Percentiles rank a stretch among this genome's conserved stretches.
Conservation (phyloP, 2,113 vertebrate genomes). For the Struthidea cinerea region DNA sequence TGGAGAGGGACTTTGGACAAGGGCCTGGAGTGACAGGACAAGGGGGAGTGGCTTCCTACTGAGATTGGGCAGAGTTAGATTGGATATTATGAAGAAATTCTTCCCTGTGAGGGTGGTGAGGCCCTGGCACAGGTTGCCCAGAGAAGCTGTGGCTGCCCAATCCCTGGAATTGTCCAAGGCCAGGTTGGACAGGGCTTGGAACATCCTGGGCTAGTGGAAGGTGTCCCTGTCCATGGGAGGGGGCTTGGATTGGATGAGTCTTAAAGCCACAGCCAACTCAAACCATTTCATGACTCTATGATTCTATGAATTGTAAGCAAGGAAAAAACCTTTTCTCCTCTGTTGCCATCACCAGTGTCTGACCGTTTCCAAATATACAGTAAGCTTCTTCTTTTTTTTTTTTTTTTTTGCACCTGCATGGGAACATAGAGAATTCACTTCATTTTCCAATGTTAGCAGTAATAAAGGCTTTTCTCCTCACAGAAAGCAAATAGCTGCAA, state of each 20-base stretch:
- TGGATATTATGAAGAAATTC: not conserved
- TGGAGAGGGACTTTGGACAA: not conserved
- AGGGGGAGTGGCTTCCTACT: not conserved
- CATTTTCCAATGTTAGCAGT: not conserved
- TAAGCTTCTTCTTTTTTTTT: not conserved
- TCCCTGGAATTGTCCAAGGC: not conserved
- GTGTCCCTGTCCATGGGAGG: not conserved
- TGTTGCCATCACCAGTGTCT: not conserved
- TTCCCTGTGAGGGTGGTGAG: rapidly evolving
- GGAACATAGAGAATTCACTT: not conserved
- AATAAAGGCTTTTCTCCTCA: not conserved
- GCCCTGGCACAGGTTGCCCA: not conserved
- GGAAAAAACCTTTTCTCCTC: not conserved
- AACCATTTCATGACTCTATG: not conserved
- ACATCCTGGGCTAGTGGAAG: rapidly evolving
- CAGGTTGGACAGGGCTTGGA: rapidly evolving
- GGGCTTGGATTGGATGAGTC: too few species aligned
- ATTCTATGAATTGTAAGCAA: not conserved
- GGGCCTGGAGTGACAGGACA: not conserved
- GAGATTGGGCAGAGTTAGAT: not conserved
- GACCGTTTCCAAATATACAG: not conserved
- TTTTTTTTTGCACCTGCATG: not conserved
- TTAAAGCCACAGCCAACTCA: not conserved
- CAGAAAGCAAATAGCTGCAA: not conserved
- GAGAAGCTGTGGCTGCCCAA: not conserved